These are phyloP conservation scores for Tineola bisselliella DNA, from an alignment of 2,888 invertebrate species.

Conservation along the genomic window DNA sequence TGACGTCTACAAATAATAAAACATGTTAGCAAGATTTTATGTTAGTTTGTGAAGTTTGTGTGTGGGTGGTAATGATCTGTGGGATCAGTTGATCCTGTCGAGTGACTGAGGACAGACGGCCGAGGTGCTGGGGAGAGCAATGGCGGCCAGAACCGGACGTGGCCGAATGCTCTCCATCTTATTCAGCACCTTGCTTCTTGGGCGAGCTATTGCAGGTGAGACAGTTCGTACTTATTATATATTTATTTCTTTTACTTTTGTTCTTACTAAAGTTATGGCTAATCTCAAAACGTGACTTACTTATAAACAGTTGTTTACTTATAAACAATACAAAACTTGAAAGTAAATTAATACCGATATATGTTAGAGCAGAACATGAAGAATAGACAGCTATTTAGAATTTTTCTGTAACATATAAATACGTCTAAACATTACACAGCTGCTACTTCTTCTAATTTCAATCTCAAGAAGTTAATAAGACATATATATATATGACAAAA, in stretches of 20 bases:
- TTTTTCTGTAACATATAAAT: too few relatives aligned
- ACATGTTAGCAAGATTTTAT: neutral
- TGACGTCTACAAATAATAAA: neutral
- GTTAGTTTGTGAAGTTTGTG: neutral
- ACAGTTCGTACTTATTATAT: constrained; percentile 11
- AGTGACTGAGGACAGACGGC: neutral
- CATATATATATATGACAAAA: too few relatives aligned
- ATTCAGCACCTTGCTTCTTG: constrained; percentile 55
- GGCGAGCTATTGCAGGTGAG: constrained; percentile 58
- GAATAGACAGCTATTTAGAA: too few relatives aligned
- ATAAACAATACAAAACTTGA: too few relatives aligned
- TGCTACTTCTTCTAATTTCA: too few relatives aligned
- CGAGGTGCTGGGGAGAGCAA: constrained; percentile 20
- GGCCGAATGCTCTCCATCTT: constrained; percentile 51
- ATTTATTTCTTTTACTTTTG: neutral
- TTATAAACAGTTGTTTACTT: too few relatives aligned
- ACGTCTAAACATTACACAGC: too few relatives aligned
- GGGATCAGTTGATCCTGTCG: neutral
- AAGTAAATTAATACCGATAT: too few relatives aligned
- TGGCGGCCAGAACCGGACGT: constrained; percentile 38
- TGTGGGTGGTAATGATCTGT: neutral
- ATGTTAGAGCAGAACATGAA: too few relatives aligned
- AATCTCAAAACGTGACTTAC: too few relatives aligned
- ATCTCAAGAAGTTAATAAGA: too few relatives aligned
- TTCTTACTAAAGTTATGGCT: too few relatives aligned